A percentile compares a stretch with the other conserved stretches of the same genome.
These are phyloP conservation scores for Cassiopea xamachana DNA, from an alignment of 30 jellyfish, hydroid and myxozoan species.

Conservation along the genomic window DNA sequence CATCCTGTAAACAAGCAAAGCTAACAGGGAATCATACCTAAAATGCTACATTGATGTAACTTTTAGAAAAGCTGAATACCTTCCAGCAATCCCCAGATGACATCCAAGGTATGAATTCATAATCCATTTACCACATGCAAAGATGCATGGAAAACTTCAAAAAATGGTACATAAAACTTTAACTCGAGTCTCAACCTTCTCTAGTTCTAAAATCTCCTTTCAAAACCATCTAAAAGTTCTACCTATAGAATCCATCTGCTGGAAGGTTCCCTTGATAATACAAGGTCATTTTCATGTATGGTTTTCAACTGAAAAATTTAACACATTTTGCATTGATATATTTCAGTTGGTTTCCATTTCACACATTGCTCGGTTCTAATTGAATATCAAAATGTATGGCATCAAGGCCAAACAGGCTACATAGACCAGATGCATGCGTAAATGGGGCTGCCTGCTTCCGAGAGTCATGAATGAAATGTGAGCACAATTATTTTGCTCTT, in stretches of 20 bases:
- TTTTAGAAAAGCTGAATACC: neutral
- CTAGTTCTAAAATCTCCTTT: neutral
- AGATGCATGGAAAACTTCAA: neutral
- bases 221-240: neutral
- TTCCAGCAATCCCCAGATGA: neutral
- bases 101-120: neutral
- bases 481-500: too few relatives aligned
- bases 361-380: neutral
- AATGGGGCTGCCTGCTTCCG: too few relatives aligned
- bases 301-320: neutral
- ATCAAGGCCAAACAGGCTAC: too few relatives aligned
- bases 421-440: too few relatives aligned
- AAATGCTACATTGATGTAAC: neutral
- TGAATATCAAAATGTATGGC: too few relatives aligned
- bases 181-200: neutral
- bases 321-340: neutral
- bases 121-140: neutral
- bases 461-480: too few relatives aligned
- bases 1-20: too few relatives aligned
- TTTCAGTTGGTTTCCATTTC: neutral
- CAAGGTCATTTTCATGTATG: neutral
- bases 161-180: neutral
- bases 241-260: neutral
- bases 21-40: too few relatives aligned
- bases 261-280: constrained; percentile 4